These are phyloP conservation scores for Lymantria dispar DNA, from an alignment of 2,888 invertebrate species.

Conservation along the genomic window DNA sequence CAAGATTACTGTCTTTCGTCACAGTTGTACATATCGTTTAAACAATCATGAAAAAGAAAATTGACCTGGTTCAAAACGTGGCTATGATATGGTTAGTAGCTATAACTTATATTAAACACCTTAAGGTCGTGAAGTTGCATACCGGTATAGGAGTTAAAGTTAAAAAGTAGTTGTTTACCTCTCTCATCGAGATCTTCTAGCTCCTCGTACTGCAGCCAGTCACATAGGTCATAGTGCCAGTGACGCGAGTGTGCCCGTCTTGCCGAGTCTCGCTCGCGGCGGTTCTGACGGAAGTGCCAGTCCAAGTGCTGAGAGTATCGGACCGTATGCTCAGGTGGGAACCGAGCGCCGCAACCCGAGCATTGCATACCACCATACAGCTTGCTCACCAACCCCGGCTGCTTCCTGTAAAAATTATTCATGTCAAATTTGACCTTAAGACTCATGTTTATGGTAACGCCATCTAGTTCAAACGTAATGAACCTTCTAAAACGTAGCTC, in stretches of 20 bases:
- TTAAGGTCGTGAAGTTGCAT: no score
- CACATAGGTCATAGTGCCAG: slow-evolving; percentile 95
- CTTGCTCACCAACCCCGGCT: slow-evolving; percentile 85
- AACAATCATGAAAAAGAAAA: no score
- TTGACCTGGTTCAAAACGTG: no score
- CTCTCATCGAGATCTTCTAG: slow-evolving; percentile 95
- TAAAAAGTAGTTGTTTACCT: slow-evolving; percentile 67
- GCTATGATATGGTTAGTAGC: no score
- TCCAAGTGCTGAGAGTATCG: slow-evolving; percentile 97
- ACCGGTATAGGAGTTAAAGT: no score
- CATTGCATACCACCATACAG: slow-evolving; percentile 97
- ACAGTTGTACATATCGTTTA: no score
- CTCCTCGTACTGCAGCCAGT: slow-evolving; percentile 98
- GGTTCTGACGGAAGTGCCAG: slow-evolving; percentile 98
- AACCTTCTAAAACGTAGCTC: no score
- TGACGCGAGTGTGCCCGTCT: slow-evolving; percentile 91
- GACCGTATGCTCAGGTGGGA: slow-evolving; percentile 93
- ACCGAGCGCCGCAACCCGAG: slow-evolving; percentile 96
- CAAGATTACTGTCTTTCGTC: no score
- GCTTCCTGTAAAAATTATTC: slow-evolving; percentile 86
- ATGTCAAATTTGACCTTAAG: no score
- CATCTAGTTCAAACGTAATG: no score
- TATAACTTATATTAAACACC: no score
- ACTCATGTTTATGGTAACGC: no score
- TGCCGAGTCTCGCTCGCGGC: slow-evolving; percentile 92